Conservation (phyloP, 2,888 invertebrate genomes). For the Azorinus chamasolen region DNA sequence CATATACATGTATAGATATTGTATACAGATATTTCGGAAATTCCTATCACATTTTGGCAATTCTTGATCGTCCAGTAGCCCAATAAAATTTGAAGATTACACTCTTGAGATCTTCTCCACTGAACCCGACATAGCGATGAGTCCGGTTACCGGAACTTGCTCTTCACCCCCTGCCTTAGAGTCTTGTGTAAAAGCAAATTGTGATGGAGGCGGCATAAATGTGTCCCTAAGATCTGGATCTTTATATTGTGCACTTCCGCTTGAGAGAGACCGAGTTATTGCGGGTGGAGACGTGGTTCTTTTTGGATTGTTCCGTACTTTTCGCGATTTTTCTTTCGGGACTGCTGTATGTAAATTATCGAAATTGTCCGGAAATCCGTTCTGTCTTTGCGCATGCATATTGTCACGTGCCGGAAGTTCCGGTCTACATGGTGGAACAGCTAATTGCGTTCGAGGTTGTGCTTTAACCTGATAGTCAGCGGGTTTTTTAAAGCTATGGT, state of each 20-base stretch:
- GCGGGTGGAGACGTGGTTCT: slow-evolving; percentile 41
- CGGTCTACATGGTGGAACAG: slow-evolving; percentile 64
- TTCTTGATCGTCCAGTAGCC: too few species aligned
- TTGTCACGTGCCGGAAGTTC: slow-evolving; percentile 61
- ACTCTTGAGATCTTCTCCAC: slow-evolving; percentile 63
- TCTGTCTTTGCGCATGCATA: slow-evolving; percentile 28
- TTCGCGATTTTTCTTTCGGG: slow-evolving; percentile 50
- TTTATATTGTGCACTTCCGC: slow-evolving; percentile 14
- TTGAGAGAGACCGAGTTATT: slow-evolving; percentile 15
- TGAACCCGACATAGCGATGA: slow-evolving; percentile 48
- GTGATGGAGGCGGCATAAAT: slow-evolving; percentile 29
- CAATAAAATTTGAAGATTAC: too few species aligned
- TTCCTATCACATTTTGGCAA: too few species aligned
- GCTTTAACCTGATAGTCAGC: slow-evolving; percentile 38
- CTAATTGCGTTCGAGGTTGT: slow-evolving; percentile 61
- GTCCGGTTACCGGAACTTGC: slow-evolving; percentile 12
- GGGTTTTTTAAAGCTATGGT: slow-evolving; percentile 58
- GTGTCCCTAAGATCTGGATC: slow-evolving; percentile 10
- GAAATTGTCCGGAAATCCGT: slow-evolving; percentile 32
- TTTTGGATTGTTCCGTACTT: slow-evolving; percentile 41
- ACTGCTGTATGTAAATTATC: slow-evolving; percentile 43
- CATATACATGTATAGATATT: too few species aligned
- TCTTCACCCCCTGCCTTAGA: slow-evolving; percentile 12
- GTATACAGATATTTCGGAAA: too few species aligned
- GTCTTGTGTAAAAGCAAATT: slow-evolving; percentile 4